These are phyloP conservation scores for Mastigias papua DNA, from an alignment of 30 jellyfish, hydroid and myxozoan species.

Conservation along the genomic window DNA sequence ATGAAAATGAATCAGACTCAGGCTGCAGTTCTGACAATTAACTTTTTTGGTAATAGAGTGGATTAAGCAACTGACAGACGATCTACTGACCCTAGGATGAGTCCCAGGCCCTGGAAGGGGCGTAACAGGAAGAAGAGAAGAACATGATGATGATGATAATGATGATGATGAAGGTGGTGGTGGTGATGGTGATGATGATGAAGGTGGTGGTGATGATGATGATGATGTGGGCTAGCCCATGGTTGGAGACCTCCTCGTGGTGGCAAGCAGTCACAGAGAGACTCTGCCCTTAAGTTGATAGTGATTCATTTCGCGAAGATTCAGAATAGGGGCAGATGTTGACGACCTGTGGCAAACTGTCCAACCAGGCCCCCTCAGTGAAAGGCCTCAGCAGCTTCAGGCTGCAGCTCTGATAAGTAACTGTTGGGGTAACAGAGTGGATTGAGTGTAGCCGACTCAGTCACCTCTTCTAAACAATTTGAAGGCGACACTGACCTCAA, in stretches of 20 bases:
- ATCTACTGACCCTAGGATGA: neutral
- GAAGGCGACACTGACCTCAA: too few species aligned
- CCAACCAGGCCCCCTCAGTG: neutral
- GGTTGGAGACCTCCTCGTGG: neutral
- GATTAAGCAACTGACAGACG: neutral
- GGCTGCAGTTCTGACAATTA: neutral
- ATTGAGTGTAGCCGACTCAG: neutral
- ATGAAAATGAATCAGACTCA: neutral
- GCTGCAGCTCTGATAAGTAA: neutral
- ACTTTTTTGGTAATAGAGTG: neutral
- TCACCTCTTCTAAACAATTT: too few species aligned
- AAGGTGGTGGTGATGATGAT: neutral
- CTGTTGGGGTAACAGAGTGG: neutral
- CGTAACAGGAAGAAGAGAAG: neutral
- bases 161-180: neutral
- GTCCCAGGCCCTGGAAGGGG: neutral
- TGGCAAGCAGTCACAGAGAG: neutral
- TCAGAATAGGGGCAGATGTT: neutral
- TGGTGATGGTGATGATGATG: neutral
- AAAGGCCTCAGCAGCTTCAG: neutral
- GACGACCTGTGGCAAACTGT: neutral
- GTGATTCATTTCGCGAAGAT: neutral
- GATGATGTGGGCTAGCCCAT: neutral
- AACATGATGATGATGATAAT: neutral
- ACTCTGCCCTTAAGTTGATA: neutral